Percentiles rank a stretch among this genome's conserved stretches.
These are phyloP conservation scores for Protobothrops mucrosquamatus DNA, from an alignment of 2,113 vertebrate species.

Conservation along the genomic window DNA sequence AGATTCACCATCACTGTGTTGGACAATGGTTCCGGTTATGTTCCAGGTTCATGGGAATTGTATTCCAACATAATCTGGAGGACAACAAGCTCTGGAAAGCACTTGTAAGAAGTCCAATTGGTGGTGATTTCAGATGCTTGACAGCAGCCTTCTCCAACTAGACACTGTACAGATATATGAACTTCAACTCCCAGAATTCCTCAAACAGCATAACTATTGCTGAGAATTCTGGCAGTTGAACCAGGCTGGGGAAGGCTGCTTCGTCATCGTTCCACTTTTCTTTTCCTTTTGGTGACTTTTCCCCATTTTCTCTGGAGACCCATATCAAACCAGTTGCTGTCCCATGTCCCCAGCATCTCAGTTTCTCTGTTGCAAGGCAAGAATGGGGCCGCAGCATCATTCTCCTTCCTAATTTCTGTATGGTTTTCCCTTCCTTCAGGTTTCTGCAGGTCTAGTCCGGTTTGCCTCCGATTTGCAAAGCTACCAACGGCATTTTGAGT, in stretches of 20 bases:
- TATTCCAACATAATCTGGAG: neutral
- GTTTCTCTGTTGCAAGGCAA: neutral
- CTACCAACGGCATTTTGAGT: conserved; percentile 51
- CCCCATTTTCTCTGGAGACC: neutral
- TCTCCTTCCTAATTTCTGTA: neutral
- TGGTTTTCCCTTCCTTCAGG: neutral
- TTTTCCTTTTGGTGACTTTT: neutral
- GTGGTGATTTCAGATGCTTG: neutral
- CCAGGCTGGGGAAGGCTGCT: neutral
- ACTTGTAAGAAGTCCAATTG: neutral
- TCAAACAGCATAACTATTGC: neutral
- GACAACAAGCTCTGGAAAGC: neutral
- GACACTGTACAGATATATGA: neutral
- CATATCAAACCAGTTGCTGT: neutral
- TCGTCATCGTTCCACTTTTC: neutral
- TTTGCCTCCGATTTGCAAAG: conserved; percentile 41
- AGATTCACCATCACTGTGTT: no score
- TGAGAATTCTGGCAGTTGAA: neutral
- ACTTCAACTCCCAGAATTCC: neutral
- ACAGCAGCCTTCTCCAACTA: neutral
- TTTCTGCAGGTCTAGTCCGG: conserved; percentile 30
- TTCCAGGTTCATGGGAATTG: neutral
- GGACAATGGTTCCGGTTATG: neutral
- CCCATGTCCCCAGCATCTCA: neutral
- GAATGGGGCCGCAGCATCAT: neutral